A percentile compares a stretch with the other conserved stretches of the same genome.
These are phyloP conservation scores for Bergia sp. DNA, from an alignment of 92 coral and sea anemone genomes.

Conservation along the genomic window DNA sequence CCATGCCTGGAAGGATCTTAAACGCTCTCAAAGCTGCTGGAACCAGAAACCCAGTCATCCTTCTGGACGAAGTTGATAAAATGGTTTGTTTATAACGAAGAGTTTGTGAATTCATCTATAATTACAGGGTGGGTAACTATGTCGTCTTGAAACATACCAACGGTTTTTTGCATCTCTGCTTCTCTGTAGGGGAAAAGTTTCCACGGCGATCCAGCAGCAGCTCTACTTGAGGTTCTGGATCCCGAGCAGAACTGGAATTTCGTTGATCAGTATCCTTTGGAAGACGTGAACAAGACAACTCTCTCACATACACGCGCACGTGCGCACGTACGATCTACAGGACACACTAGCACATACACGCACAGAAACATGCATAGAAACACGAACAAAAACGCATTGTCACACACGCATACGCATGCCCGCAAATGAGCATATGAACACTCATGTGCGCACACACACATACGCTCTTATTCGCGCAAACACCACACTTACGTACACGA, in stretches of 20 bases:
- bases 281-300: neutral
- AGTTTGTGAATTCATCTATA: neutral
- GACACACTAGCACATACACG: neutral
- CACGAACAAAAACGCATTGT: neutral
- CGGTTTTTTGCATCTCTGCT: neutral
- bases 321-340: neutral
- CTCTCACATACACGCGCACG: neutral
- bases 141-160: neutral
- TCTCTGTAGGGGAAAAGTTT: slow-evolving; percentile 68
- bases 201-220: slow-evolving; percentile 93
- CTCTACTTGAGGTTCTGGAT: slow-evolving; percentile 87
- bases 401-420: neutral
- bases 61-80: slow-evolving; percentile 94
- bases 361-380: neutral
- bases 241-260: slow-evolving; percentile 94
- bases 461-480: too few relatives aligned
- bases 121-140: neutral
- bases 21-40: slow-evolving; percentile 83
- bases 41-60: slow-evolving; percentile 83
- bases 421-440: too few relatives aligned
- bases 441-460: neutral
- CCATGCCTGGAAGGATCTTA: slow-evolving; percentile 91
- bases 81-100: slow-evolving; percentile 44
- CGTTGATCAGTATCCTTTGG: slow-evolving; percentile 90
- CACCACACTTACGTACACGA: neutral